A percentile compares a stretch with the other conserved stretches of the same genome.
phyloP scores from a whole-genome alignment of 2,888 invertebrate species.

The Drosophila subsilvestris region DNA sequence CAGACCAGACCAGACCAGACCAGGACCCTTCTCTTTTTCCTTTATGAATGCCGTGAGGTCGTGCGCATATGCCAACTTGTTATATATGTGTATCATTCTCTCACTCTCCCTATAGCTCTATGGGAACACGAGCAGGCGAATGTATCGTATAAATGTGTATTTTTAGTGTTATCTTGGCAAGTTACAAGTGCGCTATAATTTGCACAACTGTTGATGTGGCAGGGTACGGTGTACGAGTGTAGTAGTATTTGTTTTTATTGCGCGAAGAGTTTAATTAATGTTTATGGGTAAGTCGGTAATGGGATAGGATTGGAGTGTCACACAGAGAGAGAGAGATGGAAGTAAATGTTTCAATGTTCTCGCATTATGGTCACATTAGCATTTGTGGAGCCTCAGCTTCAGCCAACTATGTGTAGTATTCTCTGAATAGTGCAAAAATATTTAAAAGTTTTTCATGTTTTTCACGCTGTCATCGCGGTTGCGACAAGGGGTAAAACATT shows the following conservation, averaged over 20 bases:
- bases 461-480: conserved; percentile 13
- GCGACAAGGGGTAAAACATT: conserved; percentile 9
- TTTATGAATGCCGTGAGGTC: not conserved
- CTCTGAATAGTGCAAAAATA: not conserved
- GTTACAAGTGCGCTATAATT: conserved; percentile 68
- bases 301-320: not conserved
- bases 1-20: too few relatives aligned
- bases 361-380: not conserved
- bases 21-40: not conserved
- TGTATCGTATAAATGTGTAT: conserved; percentile 28
- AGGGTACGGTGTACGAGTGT: conserved; percentile 46
- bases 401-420: not conserved
- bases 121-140: not conserved
- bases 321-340: not conserved
- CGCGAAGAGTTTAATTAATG: conserved; percentile 63
- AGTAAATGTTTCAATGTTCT: not conserved
- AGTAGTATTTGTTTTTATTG: conserved; percentile 46
- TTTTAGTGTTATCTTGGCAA: conserved; percentile 69
- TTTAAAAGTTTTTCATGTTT: conserved; percentile 15
- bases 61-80: not conserved
- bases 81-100: not conserved
- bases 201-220: conserved; percentile 67
- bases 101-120: not conserved
- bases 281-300: conserved; percentile 32
- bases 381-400: not conserved